Conservation (phyloP, 2,113 vertebrate species). For the Megaptera novaeangliae region DNA sequence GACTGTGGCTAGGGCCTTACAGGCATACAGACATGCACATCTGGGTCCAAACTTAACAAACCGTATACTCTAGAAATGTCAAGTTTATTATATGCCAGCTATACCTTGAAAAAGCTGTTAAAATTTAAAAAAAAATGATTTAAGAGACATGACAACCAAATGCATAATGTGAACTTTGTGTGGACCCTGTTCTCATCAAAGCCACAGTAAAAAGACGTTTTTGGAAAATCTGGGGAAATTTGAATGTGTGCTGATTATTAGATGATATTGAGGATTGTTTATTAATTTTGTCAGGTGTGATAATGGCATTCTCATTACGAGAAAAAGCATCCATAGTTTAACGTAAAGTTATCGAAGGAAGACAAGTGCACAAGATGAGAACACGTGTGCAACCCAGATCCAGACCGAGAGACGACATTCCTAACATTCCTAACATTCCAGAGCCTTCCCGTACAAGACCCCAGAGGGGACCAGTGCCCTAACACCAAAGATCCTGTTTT, state of each 20-base stretch:
- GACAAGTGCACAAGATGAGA: not conserved
- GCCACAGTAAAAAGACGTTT: not conserved
- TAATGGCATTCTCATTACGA: not conserved
- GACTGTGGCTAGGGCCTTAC: too few species aligned
- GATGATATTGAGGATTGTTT: not conserved
- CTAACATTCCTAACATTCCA: too few species aligned
- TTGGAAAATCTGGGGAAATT: not conserved
- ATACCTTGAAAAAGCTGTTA: too few species aligned
- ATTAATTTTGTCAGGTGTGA: not conserved
- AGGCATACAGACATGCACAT: too few species aligned
- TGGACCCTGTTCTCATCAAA: not conserved
- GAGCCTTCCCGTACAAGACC: too few species aligned
- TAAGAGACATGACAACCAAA: not conserved
- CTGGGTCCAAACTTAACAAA: not conserved
- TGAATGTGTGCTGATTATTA: not conserved
- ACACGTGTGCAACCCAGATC: fast-evolving
- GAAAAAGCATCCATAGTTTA: not conserved
- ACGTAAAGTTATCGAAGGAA: not conserved
- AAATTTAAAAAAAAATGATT: too few species aligned
- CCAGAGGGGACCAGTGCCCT: too few species aligned
- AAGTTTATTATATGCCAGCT: not conserved
- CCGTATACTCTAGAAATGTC: too few species aligned
- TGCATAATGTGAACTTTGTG: not conserved
- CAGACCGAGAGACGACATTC: not conserved
- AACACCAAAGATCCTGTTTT: not conserved